Evolutionary conservation across 1,140 invertebrate genomes (phyloP).

Genomic region (Drosophila leontia): DNA sequence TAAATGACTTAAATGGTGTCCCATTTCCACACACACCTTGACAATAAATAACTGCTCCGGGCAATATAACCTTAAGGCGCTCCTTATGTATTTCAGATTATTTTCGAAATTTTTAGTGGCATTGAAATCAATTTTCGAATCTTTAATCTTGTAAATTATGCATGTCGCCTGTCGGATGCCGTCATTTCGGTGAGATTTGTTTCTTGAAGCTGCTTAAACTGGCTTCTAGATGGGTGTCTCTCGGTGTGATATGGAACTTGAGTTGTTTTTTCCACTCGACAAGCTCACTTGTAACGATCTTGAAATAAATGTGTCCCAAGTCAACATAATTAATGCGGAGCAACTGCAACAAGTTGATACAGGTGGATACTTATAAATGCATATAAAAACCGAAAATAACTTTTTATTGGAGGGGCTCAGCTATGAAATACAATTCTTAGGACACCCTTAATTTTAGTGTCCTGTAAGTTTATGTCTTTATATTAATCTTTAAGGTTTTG

Average conservation of each 20-base stretch:
- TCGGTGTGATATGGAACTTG: conserved; percentile 32
- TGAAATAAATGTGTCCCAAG: conserved; percentile 11
- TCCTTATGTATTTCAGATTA: conserved; percentile 56
- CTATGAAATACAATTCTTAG: too few species aligned
- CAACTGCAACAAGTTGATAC: conserved; percentile 20
- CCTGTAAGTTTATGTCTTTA: too few species aligned
- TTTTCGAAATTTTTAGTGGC: conserved; percentile 77
- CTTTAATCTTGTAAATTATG: conserved; percentile 83
- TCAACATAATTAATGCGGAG: conserved; percentile 21
- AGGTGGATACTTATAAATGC: conserved; percentile 14
- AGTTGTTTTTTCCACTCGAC: conserved; percentile 31
- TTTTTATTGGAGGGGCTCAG: not conserved
- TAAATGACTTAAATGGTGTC: conserved; percentile 78
- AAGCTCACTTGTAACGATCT: conserved; percentile 25
- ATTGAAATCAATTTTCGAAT: conserved; percentile 83
- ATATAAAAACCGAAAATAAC: not conserved
- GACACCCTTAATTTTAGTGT: not conserved
- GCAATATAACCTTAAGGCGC: conserved; percentile 44
- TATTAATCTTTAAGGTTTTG: too few species aligned
- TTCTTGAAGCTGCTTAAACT: conserved; percentile 20
- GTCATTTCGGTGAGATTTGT: conserved; percentile 48
- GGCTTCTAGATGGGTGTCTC: conserved; percentile 30
- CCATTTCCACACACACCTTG: conserved; percentile 61
- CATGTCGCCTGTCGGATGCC: conserved; percentile 73
- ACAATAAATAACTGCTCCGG: conserved; percentile 48